Conservation (phyloP, 2,797 vertebrate genomes). For the Argyrosomus regius region DNA sequence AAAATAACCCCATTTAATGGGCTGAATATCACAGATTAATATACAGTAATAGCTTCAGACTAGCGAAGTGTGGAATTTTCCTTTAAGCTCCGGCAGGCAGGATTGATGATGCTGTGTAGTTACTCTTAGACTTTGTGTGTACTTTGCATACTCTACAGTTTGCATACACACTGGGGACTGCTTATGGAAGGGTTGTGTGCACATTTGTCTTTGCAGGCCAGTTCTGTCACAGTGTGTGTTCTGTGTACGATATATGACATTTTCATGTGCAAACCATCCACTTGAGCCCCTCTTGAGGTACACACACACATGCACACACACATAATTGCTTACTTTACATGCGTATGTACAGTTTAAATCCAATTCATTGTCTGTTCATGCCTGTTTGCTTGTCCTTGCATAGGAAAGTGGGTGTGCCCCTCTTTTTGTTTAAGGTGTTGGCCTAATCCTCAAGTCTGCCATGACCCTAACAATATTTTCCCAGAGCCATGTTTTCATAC, state of each 20-base stretch:
- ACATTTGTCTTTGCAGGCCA: constrained; percentile 48
- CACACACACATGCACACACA: not conserved
- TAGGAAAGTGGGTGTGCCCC: constrained; percentile 64
- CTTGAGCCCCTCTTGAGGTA: not conserved
- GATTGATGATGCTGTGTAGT: constrained; percentile 49
- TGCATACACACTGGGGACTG: constrained; percentile 21
- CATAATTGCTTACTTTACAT: constrained; percentile 15
- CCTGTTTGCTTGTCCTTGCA: constrained; percentile 49
- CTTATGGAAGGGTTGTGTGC: constrained; percentile 41
- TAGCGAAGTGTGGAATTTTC: constrained; percentile 55
- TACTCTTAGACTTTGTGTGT: constrained; percentile 35
- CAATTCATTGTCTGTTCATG: constrained; percentile 61
- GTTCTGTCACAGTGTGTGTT: constrained; percentile 34
- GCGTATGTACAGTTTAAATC: constrained; percentile 30
- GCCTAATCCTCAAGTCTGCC: constrained; percentile 45
- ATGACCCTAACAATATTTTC: constrained; percentile 65
- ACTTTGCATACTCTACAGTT: constrained; percentile 34
- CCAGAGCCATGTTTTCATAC: constrained; percentile 62
- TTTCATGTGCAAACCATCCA: constrained; percentile 36
- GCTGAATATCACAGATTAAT: constrained; percentile 31
- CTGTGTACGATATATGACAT: constrained; percentile 25
- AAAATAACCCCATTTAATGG: constrained; percentile 38
- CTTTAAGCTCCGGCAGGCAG: constrained; percentile 35
- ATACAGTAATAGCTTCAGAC: constrained; percentile 49
- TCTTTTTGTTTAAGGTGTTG: constrained; percentile 75